Evolutionary conservation across 2,888 invertebrate genomes (phyloP).

Genomic region (Spilarctia lutea): DNA sequence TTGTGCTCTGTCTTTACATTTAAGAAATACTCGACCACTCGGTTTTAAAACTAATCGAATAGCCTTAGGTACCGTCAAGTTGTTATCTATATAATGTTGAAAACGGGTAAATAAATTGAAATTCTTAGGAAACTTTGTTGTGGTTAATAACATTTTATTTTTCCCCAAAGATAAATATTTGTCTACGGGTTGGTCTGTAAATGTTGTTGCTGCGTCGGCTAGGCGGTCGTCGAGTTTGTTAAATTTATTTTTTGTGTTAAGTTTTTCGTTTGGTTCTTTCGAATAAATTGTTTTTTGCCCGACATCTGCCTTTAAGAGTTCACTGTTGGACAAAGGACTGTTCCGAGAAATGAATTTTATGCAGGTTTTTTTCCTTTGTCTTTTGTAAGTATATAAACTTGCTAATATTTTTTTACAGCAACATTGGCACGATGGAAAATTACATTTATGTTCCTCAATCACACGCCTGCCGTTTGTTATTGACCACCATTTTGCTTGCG

Average conservation of each 20-base stretch:
- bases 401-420: conserved; percentile 6
- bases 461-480: not conserved
- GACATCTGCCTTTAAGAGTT: too few species aligned
- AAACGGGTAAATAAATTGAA: conserved; percentile 22
- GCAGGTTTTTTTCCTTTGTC: not conserved
- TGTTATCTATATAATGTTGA: conserved; percentile 16
- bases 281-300: not conserved
- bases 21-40: conserved; percentile 56
- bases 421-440: not conserved
- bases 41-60: conserved; percentile 51
- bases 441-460: not conserved
- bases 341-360: too few species aligned
- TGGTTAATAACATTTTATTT: conserved; percentile 75
- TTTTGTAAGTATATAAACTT: not conserved
- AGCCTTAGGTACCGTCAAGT: conserved; percentile 54
- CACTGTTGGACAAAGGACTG: too few species aligned
- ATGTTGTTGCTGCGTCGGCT: not conserved
- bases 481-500: not conserved
- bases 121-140: conserved; percentile 54
- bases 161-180: conserved; percentile 68
- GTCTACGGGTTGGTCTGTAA: conserved; percentile 11
- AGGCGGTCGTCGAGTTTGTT: not conserved
- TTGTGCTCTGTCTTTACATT: conserved; percentile 49
- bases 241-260: not conserved
- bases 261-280: not conserved